Percentiles rank a stretch among this genome's conserved stretches.
These are phyloP conservation scores for Eretmodus cyanostictus DNA, from an alignment of 2,113 vertebrate species.

Conservation along the genomic window DNA sequence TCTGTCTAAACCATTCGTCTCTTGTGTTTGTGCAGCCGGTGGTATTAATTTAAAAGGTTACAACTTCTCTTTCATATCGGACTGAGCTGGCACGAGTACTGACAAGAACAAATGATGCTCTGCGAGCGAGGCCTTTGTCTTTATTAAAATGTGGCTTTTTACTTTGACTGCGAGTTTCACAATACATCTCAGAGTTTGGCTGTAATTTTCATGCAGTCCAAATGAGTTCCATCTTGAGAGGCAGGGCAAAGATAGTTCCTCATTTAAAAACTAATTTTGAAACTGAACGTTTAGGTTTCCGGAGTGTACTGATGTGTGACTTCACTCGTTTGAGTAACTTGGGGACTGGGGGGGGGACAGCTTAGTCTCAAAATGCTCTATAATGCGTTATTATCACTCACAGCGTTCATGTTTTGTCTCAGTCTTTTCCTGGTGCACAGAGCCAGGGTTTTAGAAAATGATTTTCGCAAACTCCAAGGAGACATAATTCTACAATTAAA, in stretches of 20 bases:
- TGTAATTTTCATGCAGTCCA: constrained; percentile 22
- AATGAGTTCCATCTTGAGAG: constrained; percentile 48
- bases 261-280: constrained; percentile 53
- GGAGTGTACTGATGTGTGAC: constrained; percentile 37
- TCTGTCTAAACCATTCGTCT: constrained; percentile 49
- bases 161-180: constrained; percentile 28
- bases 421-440: constrained; percentile 53
- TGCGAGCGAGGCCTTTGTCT: constrained; percentile 19
- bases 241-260: constrained; percentile 36
- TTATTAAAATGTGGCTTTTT: constrained; percentile 35
- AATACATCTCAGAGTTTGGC: constrained; percentile 9
- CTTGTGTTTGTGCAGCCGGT: constrained; percentile 19
- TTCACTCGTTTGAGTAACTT: constrained; percentile 33
- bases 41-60: constrained; percentile 41
- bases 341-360: constrained; percentile 2
- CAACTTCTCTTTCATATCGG: neutral
- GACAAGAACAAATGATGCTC: constrained; percentile 38
- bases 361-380: constrained; percentile 17
- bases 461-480: constrained; percentile 52
- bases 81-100: constrained; percentile 26
- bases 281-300: constrained; percentile 41
- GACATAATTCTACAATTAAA: constrained; percentile 55
- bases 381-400: constrained; percentile 35
- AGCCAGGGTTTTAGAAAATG: constrained; percentile 51
- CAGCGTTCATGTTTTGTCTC: constrained; percentile 42